phyloP scores from a whole-genome alignment of 2,113 vertebrate genomes.

The Heptranchias perlo region DNA sequence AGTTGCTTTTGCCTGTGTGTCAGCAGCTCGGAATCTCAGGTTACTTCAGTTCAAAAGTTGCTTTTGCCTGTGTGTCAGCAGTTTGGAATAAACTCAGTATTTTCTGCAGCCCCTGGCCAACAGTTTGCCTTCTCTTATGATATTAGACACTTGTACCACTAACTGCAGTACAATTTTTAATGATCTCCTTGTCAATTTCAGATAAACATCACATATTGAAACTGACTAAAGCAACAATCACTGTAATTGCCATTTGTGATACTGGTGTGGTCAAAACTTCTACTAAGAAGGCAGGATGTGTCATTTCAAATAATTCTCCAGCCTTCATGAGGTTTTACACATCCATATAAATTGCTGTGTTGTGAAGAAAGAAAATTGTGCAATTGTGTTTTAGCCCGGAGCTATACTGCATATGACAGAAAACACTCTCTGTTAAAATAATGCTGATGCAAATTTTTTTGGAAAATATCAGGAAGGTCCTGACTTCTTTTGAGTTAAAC shows the following conservation, averaged over 20 bases:
- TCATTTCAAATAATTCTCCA: neutral
- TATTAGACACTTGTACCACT: neutral
- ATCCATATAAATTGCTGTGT: neutral
- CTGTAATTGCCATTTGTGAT: neutral
- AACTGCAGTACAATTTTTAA: neutral
- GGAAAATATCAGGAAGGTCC: neutral
- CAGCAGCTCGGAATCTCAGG: no score
- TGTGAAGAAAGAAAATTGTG: neutral
- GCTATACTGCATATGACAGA: neutral
- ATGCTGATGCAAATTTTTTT: neutral
- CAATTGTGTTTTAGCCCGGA: neutral
- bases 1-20: no score
- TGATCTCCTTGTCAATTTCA: neutral
- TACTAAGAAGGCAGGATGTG: no score
- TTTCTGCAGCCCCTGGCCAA: no score
- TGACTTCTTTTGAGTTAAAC: neutral
- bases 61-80: no score
- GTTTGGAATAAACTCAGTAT: no score
- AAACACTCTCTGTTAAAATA: neutral
- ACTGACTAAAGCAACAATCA: neutral
- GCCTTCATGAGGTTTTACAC: neutral
- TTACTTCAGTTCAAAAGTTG: no score
- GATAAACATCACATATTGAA: neutral
- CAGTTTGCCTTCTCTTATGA: neutral
- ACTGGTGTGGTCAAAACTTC: neutral